Conservation (phyloP, 2,797 vertebrate genomes). For the Cuculus canorus region DNA sequence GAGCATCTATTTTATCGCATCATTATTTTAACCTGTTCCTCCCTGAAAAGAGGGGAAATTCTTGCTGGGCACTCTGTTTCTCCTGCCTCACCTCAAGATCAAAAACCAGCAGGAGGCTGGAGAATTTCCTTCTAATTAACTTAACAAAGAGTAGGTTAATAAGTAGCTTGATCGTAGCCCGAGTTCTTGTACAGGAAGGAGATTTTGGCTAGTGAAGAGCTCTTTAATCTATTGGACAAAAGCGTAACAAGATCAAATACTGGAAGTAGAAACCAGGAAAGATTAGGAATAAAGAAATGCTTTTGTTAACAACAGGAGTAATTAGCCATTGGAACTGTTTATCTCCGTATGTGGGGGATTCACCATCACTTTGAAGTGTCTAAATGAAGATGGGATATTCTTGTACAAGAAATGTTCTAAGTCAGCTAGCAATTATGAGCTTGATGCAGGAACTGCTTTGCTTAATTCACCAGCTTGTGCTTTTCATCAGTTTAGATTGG, state of each 20-base stretch:
- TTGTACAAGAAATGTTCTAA: conserved; percentile 65
- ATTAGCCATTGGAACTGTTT: conserved; percentile 60
- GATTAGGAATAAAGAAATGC: conserved; percentile 57
- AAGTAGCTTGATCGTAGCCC: conserved; percentile 40
- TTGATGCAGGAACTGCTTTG: conserved; percentile 55
- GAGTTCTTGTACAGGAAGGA: not conserved
- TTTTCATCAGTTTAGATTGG: conserved; percentile 62
- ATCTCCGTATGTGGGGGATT: conserved; percentile 47
- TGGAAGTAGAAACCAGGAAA: conserved; percentile 51
- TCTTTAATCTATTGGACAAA: conserved; percentile 50
- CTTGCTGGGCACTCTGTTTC: not conserved
- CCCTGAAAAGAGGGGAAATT: not conserved
- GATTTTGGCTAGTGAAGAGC: conserved; percentile 32
- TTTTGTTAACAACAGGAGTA: conserved; percentile 54
- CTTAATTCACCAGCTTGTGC: conserved; percentile 68
- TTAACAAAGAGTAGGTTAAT: conserved; percentile 50
- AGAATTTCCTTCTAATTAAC: conserved; percentile 30
- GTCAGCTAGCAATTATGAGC: conserved; percentile 64
- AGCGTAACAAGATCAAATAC: conserved; percentile 53
- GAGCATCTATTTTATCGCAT: not conserved
- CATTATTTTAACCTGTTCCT: not conserved
- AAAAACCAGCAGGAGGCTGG: not conserved
- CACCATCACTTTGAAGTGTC: conserved; percentile 55
- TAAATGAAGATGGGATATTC: conserved; percentile 68
- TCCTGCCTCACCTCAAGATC: not conserved